phyloP scores from a whole-genome alignment of 2,888 invertebrate species.

The Drosophila differens region DNA sequence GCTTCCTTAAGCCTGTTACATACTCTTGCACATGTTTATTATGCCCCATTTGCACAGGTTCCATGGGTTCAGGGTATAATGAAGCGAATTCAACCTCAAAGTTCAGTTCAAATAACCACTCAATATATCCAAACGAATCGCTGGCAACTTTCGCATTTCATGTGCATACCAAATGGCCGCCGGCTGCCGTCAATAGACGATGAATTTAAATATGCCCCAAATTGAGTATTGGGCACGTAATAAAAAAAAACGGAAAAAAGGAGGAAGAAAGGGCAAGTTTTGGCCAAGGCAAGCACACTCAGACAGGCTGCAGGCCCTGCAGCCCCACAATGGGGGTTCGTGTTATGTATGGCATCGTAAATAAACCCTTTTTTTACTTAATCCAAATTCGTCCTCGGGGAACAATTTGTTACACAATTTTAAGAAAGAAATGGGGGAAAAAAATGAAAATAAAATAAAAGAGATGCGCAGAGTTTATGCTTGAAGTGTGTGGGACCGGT shows the following conservation, averaged over 20 bases:
- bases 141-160: conserved; percentile 56
- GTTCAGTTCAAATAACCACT: conserved; percentile 81
- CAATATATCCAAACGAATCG: conserved; percentile 66
- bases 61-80: conserved; percentile 29
- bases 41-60: not conserved
- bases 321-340: conserved; percentile 22
- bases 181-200: conserved; percentile 79
- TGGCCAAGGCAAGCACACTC: conserved; percentile 26
- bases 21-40: not conserved
- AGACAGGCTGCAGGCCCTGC: conserved; percentile 25
- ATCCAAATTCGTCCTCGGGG: conserved; percentile 81
- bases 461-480: conserved; percentile 41
- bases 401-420: conserved; percentile 81
- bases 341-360: conserved; percentile 80
- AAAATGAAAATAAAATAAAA: conserved; percentile 21
- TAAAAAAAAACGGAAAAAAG: conserved; percentile 57
- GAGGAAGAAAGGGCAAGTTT: conserved; percentile 7
- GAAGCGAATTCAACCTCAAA: conserved; percentile 80
- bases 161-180: conserved; percentile 77
- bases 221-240: conserved; percentile 81
- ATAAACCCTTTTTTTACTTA: conserved; percentile 81
- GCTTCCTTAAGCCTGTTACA: not conserved
- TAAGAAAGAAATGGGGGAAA: conserved; percentile 48
- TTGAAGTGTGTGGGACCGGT: conserved; percentile 37
- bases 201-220: conserved; percentile 80